Conservation (phyloP, 2,888 invertebrate genomes). For the Fragum fragum region DNA sequence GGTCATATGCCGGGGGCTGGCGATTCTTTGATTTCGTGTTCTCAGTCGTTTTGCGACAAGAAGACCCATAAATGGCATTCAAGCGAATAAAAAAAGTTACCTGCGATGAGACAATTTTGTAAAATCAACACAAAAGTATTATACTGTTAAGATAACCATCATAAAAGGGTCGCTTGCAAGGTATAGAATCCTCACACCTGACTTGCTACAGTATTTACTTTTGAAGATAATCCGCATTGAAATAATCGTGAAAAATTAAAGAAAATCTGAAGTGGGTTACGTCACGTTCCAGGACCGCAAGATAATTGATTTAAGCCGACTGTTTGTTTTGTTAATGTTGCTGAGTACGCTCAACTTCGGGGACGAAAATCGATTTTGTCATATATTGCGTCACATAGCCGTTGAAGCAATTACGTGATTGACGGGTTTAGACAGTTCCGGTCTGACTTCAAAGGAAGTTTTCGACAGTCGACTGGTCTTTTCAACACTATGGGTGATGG, state of each 20-base stretch:
- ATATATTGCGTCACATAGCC: conserved; percentile 21
- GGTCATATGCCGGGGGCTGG: no score
- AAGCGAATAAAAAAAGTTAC: no score
- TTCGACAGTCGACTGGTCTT: conserved; percentile 23
- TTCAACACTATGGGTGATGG: conserved; percentile 51
- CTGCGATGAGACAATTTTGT: no score
- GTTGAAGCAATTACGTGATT: conserved; percentile 22
- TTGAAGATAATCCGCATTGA: conserved; percentile 14
- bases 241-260: conserved; percentile 25
- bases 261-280: conserved; percentile 25
- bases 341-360: not conserved
- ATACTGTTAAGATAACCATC: no score
- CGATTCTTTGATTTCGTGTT: no score
- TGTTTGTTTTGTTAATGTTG: conserved; percentile 25
- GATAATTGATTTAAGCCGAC: not conserved
- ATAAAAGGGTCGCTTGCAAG: no score
- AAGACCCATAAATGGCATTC: no score
- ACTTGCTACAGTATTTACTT: conserved; percentile 15
- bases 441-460: conserved; percentile 8
- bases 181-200: conserved; percentile 21
- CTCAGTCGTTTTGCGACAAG: no score
- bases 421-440: conserved; percentile 18
- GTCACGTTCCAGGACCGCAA: conserved; percentile 4
- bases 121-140: no score
- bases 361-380: conserved; percentile 23